Evolutionary conservation across 1,140 invertebrate genomes (phyloP), one percentile per base, ranked within the genome.

Genomic region (Leptinotarsa lineolata): DNA sequence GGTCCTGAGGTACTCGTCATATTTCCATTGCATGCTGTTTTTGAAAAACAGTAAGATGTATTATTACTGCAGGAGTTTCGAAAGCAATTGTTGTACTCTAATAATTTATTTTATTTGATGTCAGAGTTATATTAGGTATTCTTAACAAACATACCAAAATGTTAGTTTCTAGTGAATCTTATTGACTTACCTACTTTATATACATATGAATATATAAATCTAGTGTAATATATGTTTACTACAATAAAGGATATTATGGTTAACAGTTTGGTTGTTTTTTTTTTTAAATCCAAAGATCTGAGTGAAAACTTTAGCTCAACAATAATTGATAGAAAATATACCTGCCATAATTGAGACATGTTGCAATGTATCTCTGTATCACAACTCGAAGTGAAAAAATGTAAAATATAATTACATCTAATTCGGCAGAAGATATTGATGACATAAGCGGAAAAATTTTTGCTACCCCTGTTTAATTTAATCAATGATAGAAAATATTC

Each of bases 101-200:
- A 64, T 64, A 39, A 46, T 65, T 39, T 24, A 64, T 72, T 64
- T 20, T 46, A 72, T 21, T 72, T 24, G 18, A 64, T 48, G 46
- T 67, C 60, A 72, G 63, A 20, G 65, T 67, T 61, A 66, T 21
- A 20, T 65, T 66, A 45, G 63, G 48, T 68, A 70, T 61, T 70
- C 45, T 70, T 70, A 44, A 74, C 45, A 63, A 68, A 68, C 39
- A 48, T 68, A 68, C 66, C 66, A 68, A 68, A 68, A 46, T 46
- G 18, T 68, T 68, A 68, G 66, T 68, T 68, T 68, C 45, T 68
- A 68, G 66, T n/a, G 13, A 68, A 48, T 45, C 39, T 21, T 44
- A 20, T 45, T 20, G 30, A 68, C 66, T 68, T 44, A 68, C 66
- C 30, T 65, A 65, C 63, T 65, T 65, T 65, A 30, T 65, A 30